Conservation (phyloP, 2,797 vertebrate species). For the Leptoclinus maculatus region DNA sequence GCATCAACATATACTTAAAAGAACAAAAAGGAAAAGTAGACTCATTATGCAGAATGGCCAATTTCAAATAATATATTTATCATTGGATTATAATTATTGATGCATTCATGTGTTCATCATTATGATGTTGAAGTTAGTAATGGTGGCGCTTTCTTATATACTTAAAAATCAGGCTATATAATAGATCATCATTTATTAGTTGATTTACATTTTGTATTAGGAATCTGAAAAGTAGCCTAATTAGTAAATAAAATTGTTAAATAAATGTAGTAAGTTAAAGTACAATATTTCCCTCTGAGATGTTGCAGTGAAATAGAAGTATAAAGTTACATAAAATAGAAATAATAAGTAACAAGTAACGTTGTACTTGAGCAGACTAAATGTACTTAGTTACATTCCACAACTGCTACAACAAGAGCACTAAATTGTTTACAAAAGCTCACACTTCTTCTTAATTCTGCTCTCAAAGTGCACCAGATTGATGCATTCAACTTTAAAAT, state of each 20-base stretch:
- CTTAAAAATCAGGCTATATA: background rate
- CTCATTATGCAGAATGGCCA: background rate
- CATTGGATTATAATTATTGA: background rate
- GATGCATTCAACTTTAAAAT: too few species aligned
- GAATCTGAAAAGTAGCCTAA: background rate
- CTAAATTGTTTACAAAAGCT: too few species aligned
- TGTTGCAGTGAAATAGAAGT: background rate
- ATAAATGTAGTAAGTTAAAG: background rate
- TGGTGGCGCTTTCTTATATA: background rate
- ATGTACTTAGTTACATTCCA: background rate
- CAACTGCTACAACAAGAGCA: too few species aligned
- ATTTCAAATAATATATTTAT: background rate
- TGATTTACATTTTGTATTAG: background rate
- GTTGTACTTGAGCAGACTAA: background rate
- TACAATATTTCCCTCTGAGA: background rate
- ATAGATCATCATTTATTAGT: background rate
- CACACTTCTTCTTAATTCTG: background rate
- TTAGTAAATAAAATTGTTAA: background rate
- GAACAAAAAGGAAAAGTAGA: background rate
- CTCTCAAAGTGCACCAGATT: background rate
- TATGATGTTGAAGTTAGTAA: background rate
- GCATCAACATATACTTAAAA: too few species aligned
- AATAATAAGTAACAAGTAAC: too few species aligned
- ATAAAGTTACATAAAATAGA: background rate
- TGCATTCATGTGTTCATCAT: background rate